Conservation (phyloP, 2,888 invertebrate species). For the Rhogogaster chlorosoma region DNA sequence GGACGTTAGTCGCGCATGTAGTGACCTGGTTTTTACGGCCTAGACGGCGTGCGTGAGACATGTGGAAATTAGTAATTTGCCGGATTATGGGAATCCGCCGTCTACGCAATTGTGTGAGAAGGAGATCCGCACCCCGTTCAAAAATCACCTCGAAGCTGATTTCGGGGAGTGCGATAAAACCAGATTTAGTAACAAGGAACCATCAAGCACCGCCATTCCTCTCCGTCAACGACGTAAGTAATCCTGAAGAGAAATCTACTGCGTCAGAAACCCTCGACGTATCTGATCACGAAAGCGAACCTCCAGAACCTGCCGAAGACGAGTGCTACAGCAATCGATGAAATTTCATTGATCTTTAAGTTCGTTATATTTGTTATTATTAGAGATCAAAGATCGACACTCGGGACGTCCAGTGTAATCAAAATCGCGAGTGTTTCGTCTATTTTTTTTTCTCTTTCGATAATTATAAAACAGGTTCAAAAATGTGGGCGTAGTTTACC, state of each 20-base stretch:
- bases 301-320: constrained; percentile 35
- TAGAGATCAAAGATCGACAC: not conserved
- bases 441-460: not conserved
- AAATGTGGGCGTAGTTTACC: not conserved
- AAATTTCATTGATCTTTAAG: constrained; percentile 16
- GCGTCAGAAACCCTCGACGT: not conserved
- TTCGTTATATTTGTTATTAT: not conserved
- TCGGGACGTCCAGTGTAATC: not conserved
- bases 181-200: constrained; percentile 30
- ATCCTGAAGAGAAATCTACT: not conserved
- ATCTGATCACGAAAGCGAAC: constrained; percentile 49
- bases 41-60: not conserved
- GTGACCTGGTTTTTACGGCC: not conserved
- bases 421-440: not conserved
- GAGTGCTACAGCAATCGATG: constrained; percentile 54
- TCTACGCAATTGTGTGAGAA: constrained; percentile 47
- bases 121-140: constrained; percentile 54
- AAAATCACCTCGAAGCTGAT: constrained; percentile 52
- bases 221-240: constrained; percentile 47
- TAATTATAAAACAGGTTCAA: not conserved
- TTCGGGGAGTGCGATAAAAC: constrained; percentile 52
- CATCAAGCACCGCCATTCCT: not conserved
- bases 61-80: constrained; percentile 7
- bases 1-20: not conserved
- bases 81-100: constrained; percentile 13